These are phyloP conservation scores for Sebastiscus tertius DNA, from an alignment of 2,797 vertebrate genomes.

Conservation along the genomic window DNA sequence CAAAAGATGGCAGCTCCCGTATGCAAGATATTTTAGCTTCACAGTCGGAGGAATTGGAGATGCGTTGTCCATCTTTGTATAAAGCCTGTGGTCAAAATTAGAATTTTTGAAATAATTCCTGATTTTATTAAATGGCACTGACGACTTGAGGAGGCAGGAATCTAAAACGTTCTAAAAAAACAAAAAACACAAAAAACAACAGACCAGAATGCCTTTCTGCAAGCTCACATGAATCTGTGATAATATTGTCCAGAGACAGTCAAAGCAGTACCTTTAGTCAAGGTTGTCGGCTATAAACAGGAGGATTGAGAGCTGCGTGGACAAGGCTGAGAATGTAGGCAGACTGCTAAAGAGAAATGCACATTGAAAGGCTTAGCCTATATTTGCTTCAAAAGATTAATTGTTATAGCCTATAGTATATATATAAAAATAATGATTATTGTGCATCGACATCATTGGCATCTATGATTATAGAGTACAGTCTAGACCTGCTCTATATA, in stretches of 20 bases:
- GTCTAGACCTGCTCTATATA: too few relatives aligned
- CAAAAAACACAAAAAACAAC: background rate
- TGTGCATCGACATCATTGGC: too few relatives aligned
- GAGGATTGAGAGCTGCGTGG: background rate
- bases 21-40: too few relatives aligned
- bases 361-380: background rate
- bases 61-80: too few relatives aligned
- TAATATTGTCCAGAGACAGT: background rate
- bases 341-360: background rate
- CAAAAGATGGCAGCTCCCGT: too few relatives aligned
- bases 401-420: background rate
- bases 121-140: background rate
- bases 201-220: background rate
- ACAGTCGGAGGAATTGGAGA: too few relatives aligned
- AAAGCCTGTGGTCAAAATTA: background rate
- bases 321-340: background rate
- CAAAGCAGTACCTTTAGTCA: background rate
- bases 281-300: background rate
- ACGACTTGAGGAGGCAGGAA: background rate
- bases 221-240: background rate
- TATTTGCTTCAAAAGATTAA: too few relatives aligned
- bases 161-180: background rate
- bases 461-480: too few relatives aligned
- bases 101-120: background rate
- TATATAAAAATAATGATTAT: background rate